Evolutionary conservation across 92 coral and sea anemone species (phyloP).

Genomic region (Palythoa heliodiscus): DNA sequence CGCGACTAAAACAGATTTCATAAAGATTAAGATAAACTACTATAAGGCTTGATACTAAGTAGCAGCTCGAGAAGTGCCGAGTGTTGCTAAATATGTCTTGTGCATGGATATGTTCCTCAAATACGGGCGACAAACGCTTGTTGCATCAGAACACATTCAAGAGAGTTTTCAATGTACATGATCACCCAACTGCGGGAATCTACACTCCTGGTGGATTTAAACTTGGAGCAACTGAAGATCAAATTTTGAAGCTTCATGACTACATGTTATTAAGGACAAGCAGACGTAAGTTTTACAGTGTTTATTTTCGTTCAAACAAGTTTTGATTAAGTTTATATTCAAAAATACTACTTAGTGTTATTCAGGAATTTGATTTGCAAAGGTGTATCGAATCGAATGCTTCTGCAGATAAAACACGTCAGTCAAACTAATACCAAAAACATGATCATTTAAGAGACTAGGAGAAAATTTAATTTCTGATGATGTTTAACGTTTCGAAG

Average conservation of each 20-base stretch:
- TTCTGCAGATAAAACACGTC: too few relatives aligned
- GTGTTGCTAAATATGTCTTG: neutral
- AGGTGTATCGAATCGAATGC: too few relatives aligned
- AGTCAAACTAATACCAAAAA: too few relatives aligned
- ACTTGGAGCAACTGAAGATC: neutral
- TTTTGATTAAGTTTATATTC: neutral
- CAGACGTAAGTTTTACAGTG: neutral
- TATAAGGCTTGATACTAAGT: neutral
- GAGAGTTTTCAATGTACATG: conserved; percentile 68
- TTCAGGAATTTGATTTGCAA: neutral
- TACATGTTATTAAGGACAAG: conserved; percentile 13
- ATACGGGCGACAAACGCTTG: neutral
- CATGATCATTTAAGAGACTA: too few relatives aligned
- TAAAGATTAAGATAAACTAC: neutral
- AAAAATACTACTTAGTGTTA: neutral
- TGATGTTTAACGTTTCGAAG: too few relatives aligned
- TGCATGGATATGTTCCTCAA: neutral
- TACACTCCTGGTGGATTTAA: conserved; percentile 16
- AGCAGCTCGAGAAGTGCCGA: neutral
- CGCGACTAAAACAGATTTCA: neutral
- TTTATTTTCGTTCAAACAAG: neutral
- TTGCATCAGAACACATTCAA: conserved; percentile 65
- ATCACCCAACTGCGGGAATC: conserved; percentile 47
- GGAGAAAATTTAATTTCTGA: too few relatives aligned
- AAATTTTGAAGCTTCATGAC: conserved; percentile 14